Percentiles rank a stretch among this genome's conserved stretches.
These are phyloP conservation scores for Hipposideros armiger DNA, from an alignment of 2,113 vertebrate genomes.

Conservation along the genomic window DNA sequence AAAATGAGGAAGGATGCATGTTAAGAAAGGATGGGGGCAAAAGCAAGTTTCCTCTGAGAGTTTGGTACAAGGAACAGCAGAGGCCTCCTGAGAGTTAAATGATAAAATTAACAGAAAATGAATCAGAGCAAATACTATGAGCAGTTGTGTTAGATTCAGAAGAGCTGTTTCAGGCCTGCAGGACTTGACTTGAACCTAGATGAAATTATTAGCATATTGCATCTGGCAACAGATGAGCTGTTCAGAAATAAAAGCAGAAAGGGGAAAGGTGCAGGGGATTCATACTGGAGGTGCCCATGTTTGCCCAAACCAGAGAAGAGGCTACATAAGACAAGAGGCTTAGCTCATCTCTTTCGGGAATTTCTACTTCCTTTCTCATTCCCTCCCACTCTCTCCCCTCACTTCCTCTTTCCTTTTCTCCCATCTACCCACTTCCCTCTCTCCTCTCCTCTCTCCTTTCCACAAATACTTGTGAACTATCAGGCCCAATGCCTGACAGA, in stretches of 20 bases:
- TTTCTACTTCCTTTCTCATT: not conserved
- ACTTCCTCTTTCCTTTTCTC: not conserved
- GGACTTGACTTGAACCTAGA: not conserved
- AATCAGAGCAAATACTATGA: constrained; percentile 23
- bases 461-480: not conserved
- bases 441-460: not conserved
- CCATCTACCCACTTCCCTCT: not conserved
- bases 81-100: not conserved
- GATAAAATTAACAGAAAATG: constrained; percentile 49
- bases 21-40: not conserved
- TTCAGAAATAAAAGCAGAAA: not conserved
- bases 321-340: not conserved
- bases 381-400: not conserved
- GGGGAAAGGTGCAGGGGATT: rapidly evolving
- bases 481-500: not conserved
- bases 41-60: not conserved
- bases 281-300: not conserved
- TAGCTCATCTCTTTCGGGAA: not conserved
- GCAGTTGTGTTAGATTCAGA: not conserved
- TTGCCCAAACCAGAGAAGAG: not conserved
- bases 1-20: not conserved
- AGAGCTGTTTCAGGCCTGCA: not conserved
- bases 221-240: not conserved
- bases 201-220: not conserved
- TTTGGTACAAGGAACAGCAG: not conserved